Conservation (phyloP, 2,888 invertebrate species). For the Pandemis corylana region DNA sequence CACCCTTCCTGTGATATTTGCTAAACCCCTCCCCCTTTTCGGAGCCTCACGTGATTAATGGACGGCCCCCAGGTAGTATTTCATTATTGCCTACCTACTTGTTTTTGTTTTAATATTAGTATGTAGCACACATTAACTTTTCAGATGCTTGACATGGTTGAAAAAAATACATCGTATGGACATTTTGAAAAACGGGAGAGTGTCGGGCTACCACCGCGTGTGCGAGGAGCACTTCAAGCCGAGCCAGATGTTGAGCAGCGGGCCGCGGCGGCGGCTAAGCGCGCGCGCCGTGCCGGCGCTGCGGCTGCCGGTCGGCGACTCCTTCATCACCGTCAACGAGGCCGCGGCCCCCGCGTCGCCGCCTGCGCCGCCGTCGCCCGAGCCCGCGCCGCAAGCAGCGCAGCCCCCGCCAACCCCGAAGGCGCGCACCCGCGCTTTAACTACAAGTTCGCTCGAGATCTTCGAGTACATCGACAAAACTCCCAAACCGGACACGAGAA, state of each 20-base stretch:
- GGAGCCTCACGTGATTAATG: too few species aligned
- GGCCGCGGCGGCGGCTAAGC: conserved; percentile 16
- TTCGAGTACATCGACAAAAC: conserved; percentile 20
- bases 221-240: conserved; percentile 31
- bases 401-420: neutral
- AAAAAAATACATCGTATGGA: conserved; percentile 25
- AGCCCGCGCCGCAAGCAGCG: neutral
- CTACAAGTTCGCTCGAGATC: conserved; percentile 15
- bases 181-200: conserved; percentile 8
- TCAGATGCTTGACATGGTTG: conserved; percentile 15
- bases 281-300: conserved; percentile 9
- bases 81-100: too few species aligned
- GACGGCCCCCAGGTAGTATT: too few species aligned
- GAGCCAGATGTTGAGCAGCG: neutral
- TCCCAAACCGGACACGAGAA: neutral
- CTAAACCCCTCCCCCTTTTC: too few species aligned
- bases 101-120: neutral
- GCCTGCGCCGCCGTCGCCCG: neutral
- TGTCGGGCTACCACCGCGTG: conserved; percentile 36
- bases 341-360: neutral
- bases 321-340: neutral
- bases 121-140: neutral
- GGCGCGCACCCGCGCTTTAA: neutral
- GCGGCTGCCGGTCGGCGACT: neutral
- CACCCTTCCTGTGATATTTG: too few species aligned